These are phyloP conservation scores for Megathymus violae DNA, from an alignment of 1,140 invertebrate genomes.

Conservation along the genomic window DNA sequence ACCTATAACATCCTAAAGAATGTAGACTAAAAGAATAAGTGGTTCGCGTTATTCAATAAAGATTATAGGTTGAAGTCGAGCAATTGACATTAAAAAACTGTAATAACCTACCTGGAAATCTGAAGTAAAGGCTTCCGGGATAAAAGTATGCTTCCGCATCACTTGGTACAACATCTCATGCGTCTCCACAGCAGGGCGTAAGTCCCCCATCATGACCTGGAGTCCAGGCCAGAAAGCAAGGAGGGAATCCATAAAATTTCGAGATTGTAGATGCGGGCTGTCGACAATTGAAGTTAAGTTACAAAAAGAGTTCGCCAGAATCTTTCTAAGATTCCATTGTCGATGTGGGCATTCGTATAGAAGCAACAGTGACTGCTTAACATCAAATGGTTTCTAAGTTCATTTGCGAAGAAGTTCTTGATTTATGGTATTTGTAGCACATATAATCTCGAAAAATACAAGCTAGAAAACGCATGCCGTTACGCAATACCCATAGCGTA, in stretches of 20 bases:
- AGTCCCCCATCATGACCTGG: slow-evolving; percentile 94
- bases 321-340: too few species aligned
- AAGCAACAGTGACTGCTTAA: not conserved
- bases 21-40: too few species aligned
- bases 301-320: not conserved
- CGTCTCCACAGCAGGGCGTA: slow-evolving; percentile 98
- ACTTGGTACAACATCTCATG: slow-evolving; percentile 99
- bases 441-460: too few species aligned
- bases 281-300: slow-evolving; percentile 21
- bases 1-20: not conserved
- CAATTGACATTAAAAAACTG: not conserved
- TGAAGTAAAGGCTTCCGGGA: slow-evolving; percentile 98
- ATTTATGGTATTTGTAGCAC: too few species aligned
- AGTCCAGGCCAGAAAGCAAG: slow-evolving; percentile 99
- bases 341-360: too few species aligned
- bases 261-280: slow-evolving; percentile 95
- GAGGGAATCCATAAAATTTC: slow-evolving; percentile 98
- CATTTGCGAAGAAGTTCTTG: too few species aligned
- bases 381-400: too few species aligned
- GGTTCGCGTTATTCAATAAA: too few species aligned
- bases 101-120: slow-evolving; percentile 90
- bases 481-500: too few species aligned
- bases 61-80: too few species aligned
- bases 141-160: slow-evolving; percentile 98
- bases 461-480: too few species aligned